phyloP scores from a whole-genome alignment of 2,113 vertebrate species.

The Spea bombifrons region DNA sequence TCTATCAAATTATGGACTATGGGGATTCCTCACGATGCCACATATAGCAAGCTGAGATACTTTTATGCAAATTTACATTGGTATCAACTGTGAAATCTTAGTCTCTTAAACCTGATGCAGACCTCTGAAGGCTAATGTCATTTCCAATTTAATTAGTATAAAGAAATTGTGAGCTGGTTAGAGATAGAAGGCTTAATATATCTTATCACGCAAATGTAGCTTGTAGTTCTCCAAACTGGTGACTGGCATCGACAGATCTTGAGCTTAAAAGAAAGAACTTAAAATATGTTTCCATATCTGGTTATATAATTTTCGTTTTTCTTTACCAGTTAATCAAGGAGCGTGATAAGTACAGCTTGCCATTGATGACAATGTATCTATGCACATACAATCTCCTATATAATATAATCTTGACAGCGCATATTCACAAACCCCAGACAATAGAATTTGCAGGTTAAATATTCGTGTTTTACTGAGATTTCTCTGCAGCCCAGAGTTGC shows the following conservation, averaged over 20 bases:
- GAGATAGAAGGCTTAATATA: constrained; percentile 22
- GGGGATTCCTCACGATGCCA: constrained; percentile 6
- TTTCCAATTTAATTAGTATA: constrained; percentile 17
- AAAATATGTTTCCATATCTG: not conserved
- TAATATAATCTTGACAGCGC: too few species aligned
- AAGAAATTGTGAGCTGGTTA: constrained; percentile 13
- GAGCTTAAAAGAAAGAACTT: not conserved
- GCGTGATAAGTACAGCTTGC: not conserved
- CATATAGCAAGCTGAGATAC: not conserved
- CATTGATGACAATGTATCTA: constrained; percentile 10
- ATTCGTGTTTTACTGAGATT: not conserved
- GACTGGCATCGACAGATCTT: constrained; percentile 3
- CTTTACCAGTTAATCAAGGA: not conserved
- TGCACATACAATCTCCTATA: not conserved
- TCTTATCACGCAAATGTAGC: not conserved
- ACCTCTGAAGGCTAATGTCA: constrained; percentile 35
- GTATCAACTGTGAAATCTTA: constrained; percentile 16
- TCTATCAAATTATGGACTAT: constrained; percentile 10
- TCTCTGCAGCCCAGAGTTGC: not conserved
- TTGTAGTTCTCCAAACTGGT: not conserved
- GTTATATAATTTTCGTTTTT: not conserved
- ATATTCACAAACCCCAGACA: not conserved
- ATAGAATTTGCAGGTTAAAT: constrained; percentile 9
- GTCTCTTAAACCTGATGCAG: constrained; percentile 18
- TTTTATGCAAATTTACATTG: not conserved